A percentile compares a stretch with the other conserved stretches of the same genome.
Conservation (phyloP, 1,140 invertebrate species). For the Scaptomyza montana region DNA sequence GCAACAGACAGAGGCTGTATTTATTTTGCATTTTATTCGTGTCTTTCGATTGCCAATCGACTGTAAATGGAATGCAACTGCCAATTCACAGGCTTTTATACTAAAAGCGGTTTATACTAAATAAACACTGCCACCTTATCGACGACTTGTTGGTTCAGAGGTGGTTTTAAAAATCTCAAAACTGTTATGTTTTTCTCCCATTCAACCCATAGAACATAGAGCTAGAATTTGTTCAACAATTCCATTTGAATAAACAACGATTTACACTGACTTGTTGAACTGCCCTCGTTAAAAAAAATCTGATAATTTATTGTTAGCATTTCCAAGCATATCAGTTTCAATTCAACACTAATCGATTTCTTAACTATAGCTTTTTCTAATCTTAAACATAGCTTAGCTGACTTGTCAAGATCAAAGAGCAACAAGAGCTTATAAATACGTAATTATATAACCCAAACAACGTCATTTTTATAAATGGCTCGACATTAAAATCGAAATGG, state of each 20-base stretch:
- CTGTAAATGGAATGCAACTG: not conserved
- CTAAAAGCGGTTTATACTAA: not conserved
- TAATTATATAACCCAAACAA: not conserved
- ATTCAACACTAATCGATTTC: not conserved
- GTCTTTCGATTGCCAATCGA: constrained; percentile 9
- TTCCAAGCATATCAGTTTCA: not conserved
- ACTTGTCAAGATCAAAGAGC: constrained; percentile 3
- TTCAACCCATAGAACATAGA: too few species aligned
- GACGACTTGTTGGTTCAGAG: not conserved
- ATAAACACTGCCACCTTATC: not conserved
- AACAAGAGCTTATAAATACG: not conserved
- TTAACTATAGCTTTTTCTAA: not conserved
- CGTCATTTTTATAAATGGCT: not conserved
- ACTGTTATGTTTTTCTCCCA: too few species aligned
- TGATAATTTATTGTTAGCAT: not conserved
- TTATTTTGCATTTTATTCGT: constrained; percentile 30
- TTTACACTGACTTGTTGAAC: not conserved
- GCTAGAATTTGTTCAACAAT: not conserved
- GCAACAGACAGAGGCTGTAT: constrained; percentile 14
- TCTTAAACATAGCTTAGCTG: not conserved
- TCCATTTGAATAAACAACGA: not conserved
- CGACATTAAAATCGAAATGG: not conserved
- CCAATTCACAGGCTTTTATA: not conserved
- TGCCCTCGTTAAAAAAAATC: not conserved
- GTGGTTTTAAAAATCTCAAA: not conserved